Conservation (phyloP, 2,797 vertebrate species). For the Danionella dracula region DNA sequence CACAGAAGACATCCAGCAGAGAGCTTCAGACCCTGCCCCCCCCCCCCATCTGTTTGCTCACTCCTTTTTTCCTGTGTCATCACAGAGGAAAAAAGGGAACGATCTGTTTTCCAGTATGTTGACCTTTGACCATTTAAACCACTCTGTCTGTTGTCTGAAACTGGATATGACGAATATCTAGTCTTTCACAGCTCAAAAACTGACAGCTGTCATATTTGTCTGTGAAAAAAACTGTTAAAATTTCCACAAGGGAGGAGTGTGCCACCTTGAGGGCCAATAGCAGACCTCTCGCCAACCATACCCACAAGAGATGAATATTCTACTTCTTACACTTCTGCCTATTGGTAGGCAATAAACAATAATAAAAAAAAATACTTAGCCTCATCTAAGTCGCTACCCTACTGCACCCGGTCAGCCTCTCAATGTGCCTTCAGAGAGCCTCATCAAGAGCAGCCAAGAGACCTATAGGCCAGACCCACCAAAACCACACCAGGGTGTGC, state of each 20-base stretch:
- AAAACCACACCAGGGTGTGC: conserved; percentile 89
- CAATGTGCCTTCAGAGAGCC: conserved; percentile 63
- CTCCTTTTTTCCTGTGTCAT: neutral
- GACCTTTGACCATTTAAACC: conserved; percentile 53
- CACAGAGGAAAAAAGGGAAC: conserved; percentile 28
- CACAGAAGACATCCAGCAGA: conserved; percentile 41
- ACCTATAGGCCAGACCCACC: conserved; percentile 72
- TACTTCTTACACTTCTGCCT: conserved; percentile 67
- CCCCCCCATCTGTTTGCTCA: conserved; percentile 25
- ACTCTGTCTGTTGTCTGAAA: conserved; percentile 40
- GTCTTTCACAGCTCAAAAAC: conserved; percentile 41
- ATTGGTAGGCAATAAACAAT: conserved; percentile 77
- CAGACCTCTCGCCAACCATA: conserved; percentile 51
- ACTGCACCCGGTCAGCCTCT: conserved; percentile 52
- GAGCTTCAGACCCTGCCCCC: conserved; percentile 25
- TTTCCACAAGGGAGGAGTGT: conserved; percentile 47
- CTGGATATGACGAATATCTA: conserved; percentile 19
- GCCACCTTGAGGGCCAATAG: conserved; percentile 44
- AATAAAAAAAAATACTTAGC: conserved; percentile 54
- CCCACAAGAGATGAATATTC: conserved; percentile 60
- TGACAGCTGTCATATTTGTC: conserved; percentile 47
- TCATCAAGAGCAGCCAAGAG: conserved; percentile 52
- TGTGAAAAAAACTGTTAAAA: conserved; percentile 37
- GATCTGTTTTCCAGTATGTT: conserved; percentile 47
- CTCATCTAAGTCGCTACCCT: conserved; percentile 29